phyloP scores from a whole-genome alignment of 2,797 vertebrate species.

The Tinamus major region DNA sequence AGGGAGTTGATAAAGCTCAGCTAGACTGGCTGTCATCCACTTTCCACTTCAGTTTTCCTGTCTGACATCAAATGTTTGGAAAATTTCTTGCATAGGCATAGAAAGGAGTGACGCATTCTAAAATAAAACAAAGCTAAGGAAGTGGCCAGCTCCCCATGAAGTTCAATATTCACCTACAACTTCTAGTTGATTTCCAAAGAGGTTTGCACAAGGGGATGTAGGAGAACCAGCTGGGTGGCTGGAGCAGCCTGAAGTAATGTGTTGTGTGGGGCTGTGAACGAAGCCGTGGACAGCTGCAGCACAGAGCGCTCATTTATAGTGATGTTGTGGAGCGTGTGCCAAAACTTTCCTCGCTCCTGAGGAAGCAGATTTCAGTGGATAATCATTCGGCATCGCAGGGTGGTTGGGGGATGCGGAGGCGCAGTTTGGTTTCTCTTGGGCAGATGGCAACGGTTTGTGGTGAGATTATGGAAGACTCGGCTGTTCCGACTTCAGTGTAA shows the following conservation, averaged over 20 bases:
- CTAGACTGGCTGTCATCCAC: constrained; percentile 61
- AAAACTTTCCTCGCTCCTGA: constrained; percentile 31
- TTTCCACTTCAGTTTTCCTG: constrained; percentile 71
- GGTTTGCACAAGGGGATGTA: neutral
- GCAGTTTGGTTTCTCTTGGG: neutral
- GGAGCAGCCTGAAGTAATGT: neutral
- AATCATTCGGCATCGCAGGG: neutral
- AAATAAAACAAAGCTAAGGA: constrained; percentile 59
- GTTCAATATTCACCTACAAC: neutral
- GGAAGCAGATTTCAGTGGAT: constrained; percentile 33
- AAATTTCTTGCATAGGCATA: constrained; percentile 26
- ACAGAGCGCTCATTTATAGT: constrained; percentile 51
- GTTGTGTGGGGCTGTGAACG: constrained; percentile 27
- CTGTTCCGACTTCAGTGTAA: constrained; percentile 18
- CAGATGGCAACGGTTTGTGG: neutral
- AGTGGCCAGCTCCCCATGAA: neutral
- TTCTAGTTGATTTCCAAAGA: neutral
- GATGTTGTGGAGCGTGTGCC: neutral
- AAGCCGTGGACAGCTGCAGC: constrained; percentile 58
- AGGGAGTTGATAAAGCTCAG: constrained; percentile 44
- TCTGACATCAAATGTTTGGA: constrained; percentile 63
- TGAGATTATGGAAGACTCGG: neutral
- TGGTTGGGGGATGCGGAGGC: constrained; percentile 16
- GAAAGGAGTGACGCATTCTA: constrained; percentile 34
- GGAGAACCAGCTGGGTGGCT: constrained; percentile 17